These are phyloP conservation scores for Stictocephala bisonia DNA, from an alignment of 2,888 invertebrate genomes.

Conservation along the genomic window DNA sequence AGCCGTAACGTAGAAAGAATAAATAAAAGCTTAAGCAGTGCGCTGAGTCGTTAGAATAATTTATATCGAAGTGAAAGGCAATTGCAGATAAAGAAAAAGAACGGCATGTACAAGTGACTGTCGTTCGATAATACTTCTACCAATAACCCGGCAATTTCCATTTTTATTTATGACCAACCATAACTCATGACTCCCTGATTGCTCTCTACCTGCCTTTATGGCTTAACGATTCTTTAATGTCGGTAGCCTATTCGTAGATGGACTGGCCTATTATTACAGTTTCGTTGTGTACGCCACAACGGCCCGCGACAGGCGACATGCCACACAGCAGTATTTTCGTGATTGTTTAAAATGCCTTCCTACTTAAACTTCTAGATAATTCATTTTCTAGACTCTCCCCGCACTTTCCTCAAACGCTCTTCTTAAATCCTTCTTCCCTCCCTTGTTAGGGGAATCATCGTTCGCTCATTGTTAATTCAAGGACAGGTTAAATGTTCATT, in stretches of 20 bases:
- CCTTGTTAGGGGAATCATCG: too few relatives aligned
- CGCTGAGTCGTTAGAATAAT: conserved; percentile 31
- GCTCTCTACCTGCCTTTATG: conserved; percentile 1
- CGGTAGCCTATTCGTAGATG: too few relatives aligned
- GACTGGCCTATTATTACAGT: conserved; percentile 10
- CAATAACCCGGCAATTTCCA: conserved; percentile 42
- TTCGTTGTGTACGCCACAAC: not conserved
- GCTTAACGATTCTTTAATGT: conserved; percentile 34
- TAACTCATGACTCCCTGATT: conserved; percentile 40
- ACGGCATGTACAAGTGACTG: too few relatives aligned
- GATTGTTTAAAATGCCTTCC: too few relatives aligned
- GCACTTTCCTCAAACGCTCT: too few relatives aligned
- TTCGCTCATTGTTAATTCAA: too few relatives aligned
- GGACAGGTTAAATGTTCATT: too few relatives aligned
- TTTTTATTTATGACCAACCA: conserved; percentile 47
- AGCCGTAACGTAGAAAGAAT: conserved; percentile 27
- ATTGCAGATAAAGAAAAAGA: conserved; percentile 24
- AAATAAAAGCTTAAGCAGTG: conserved; percentile 30
- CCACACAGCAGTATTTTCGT: too few relatives aligned
- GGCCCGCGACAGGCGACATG: not conserved
- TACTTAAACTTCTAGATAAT: too few relatives aligned
- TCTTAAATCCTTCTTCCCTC: too few relatives aligned
- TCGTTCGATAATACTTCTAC: conserved; percentile 17
- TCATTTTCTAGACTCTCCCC: too few relatives aligned
- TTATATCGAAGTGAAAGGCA: conserved; percentile 31